These are phyloP conservation scores for Atta texana DNA, from an alignment of 1,140 invertebrate species.

Conservation along the genomic window DNA sequence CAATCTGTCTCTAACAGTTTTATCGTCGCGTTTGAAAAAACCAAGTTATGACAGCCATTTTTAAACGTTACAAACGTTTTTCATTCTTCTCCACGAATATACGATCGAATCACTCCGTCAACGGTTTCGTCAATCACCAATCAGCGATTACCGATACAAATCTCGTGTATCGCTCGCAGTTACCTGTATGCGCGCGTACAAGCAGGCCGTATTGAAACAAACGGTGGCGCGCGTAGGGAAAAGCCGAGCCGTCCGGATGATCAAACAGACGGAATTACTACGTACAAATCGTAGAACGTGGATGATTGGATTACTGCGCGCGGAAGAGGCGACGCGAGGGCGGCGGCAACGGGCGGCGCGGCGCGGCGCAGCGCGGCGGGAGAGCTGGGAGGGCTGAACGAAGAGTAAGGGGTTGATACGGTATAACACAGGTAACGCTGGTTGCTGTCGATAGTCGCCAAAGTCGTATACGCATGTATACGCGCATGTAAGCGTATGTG, in stretches of 20 bases:
- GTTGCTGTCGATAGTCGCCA: slow-evolving; percentile 51
- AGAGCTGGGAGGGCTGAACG: slow-evolving; percentile 16
- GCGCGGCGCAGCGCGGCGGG: slow-evolving; percentile 13
- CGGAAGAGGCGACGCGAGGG: slow-evolving; percentile 62
- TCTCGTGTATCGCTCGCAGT: slow-evolving; percentile 40
- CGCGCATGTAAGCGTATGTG: not conserved
- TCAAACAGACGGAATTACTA: slow-evolving; percentile 76
- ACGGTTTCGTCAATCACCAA: slow-evolving; percentile 35
- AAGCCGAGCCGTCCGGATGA: slow-evolving; percentile 66
- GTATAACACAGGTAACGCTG: slow-evolving; percentile 63
- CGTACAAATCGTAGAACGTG: slow-evolving; percentile 75
- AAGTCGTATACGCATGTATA: slow-evolving; percentile 26
- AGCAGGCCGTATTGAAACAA: slow-evolving; percentile 56
- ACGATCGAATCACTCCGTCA: not conserved
- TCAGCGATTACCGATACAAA: slow-evolving; percentile 50
- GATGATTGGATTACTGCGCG: slow-evolving; percentile 77
- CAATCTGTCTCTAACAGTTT: not conserved
- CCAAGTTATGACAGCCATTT: not conserved
- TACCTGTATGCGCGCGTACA: not conserved
- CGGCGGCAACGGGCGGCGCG: slow-evolving; percentile 39
- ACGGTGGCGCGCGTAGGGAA: slow-evolving; percentile 51
- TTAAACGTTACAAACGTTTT: slow-evolving; percentile 27
- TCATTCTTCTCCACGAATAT: not conserved
- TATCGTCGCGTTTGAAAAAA: not conserved
- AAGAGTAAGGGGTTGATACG: slow-evolving; percentile 39